A percentile compares a stretch with the other conserved stretches of the same genome.
Conservation (phyloP, 2,797 vertebrate species). For the Pseudochaenichthys georgianus region DNA sequence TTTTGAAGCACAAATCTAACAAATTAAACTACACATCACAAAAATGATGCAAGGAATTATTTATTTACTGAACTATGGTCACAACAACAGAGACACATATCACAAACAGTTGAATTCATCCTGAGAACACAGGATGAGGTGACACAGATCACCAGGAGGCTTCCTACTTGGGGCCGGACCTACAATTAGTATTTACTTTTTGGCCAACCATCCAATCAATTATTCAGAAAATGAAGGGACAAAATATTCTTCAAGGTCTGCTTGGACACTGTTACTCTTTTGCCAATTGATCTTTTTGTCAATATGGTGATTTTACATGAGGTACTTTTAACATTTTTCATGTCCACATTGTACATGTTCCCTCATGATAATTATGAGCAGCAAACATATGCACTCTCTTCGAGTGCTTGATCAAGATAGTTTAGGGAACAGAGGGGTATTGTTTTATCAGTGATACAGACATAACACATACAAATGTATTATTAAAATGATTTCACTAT, state of each 20-base stretch:
- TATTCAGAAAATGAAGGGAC: background rate
- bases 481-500: background rate
- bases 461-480: background rate
- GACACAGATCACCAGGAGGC: constrained; percentile 52
- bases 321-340: too few species aligned
- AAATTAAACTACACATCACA: constrained; percentile 29
- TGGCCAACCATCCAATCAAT: constrained; percentile 4
- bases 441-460: background rate
- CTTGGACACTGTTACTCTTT: too few species aligned
- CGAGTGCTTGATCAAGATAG: background rate
- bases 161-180: constrained; percentile 43
- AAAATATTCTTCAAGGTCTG: background rate
- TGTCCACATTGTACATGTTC: too few species aligned
- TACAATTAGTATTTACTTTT: background rate
- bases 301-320: too few species aligned
- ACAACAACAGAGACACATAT: constrained; percentile 24
- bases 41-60: constrained; percentile 45
- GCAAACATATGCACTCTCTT: too few species aligned
- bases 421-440: constrained; percentile 1
- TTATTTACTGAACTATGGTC: constrained; percentile 63
- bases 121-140: constrained; percentile 30
- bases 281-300: too few species aligned
- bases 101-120: constrained; percentile 49
- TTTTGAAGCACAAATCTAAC: background rate
- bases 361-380: too few species aligned